Evolutionary conservation across 2,797 vertebrate species (phyloP).

Genomic region (Petrocephalus schoutedeni): DNA sequence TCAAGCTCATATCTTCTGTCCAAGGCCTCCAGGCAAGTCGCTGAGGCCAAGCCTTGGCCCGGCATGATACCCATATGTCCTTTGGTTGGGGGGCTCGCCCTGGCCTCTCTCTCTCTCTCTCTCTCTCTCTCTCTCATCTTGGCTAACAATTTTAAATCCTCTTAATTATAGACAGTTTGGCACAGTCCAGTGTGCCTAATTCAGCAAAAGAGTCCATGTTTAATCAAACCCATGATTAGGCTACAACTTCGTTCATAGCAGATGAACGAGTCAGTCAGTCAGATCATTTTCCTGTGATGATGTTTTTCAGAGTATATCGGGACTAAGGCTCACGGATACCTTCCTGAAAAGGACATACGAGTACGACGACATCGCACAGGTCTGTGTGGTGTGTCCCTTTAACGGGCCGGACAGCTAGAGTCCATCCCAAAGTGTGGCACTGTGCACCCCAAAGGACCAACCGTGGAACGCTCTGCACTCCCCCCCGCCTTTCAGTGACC

Average conservation of each 20-base stretch:
- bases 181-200: neutral
- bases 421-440: conserved; percentile 15
- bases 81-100: neutral
- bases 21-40: conserved; percentile 87
- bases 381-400: conserved; percentile 88
- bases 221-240: neutral
- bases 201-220: neutral
- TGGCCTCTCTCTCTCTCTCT: neutral
- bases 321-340: conserved; percentile 88
- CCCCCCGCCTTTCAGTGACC: conserved; percentile 38
- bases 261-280: neutral
- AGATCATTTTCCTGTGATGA: neutral
- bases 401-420: conserved; percentile 69
- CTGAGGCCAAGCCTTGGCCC: neutral
- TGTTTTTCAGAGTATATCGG: conserved; percentile 81
- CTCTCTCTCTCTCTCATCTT: neutral
- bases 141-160: neutral
- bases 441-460: conserved; percentile 62
- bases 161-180: neutral
- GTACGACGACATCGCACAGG: conserved; percentile 95
- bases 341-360: conserved; percentile 98
- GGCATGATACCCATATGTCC: neutral
- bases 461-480: conserved; percentile 43
- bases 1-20: conserved; percentile 82
- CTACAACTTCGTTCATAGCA: neutral